A percentile compares a stretch with the other conserved stretches of the same genome.
These are phyloP conservation scores for Tauraco erythrolophus DNA, from an alignment of 2,113 vertebrate species.

Conservation along the genomic window DNA sequence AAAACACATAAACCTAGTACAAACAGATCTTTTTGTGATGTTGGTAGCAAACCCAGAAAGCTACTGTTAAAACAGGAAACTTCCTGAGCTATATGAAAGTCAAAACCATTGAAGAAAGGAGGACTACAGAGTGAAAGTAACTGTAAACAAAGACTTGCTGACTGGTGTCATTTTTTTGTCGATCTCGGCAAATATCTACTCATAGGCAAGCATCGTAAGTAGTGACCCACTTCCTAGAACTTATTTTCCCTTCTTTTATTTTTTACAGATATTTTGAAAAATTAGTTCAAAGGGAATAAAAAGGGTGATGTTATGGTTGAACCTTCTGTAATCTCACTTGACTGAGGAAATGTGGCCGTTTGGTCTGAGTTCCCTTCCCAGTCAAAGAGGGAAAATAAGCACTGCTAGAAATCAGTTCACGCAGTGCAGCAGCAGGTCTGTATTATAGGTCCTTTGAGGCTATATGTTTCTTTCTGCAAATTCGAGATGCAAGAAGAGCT, in stretches of 20 bases:
- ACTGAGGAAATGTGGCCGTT: background rate
- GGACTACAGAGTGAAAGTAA: background rate
- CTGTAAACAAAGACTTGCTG: constrained; percentile 5
- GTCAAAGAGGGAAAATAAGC: background rate
- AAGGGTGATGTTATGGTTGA: background rate
- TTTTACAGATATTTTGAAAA: background rate
- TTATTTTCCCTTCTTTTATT: background rate
- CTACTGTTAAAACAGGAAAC: background rate
- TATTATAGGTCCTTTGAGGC: background rate
- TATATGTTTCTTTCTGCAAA: background rate
- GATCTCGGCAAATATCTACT: background rate
- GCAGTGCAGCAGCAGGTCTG: background rate
- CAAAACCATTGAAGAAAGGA: background rate
- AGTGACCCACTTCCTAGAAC: background rate
- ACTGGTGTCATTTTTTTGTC: background rate
- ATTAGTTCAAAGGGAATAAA: background rate
- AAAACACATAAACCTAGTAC: background rate
- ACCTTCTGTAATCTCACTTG: background rate
- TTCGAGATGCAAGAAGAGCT: background rate
- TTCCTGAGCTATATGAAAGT: background rate
- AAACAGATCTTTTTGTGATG: background rate
- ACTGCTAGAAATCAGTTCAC: background rate
- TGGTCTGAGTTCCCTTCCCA: background rate
- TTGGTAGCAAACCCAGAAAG: background rate
- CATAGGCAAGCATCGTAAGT: background rate